phyloP scores from a whole-genome alignment of 2,888 invertebrate species.

The Pseudoips prasinana region DNA sequence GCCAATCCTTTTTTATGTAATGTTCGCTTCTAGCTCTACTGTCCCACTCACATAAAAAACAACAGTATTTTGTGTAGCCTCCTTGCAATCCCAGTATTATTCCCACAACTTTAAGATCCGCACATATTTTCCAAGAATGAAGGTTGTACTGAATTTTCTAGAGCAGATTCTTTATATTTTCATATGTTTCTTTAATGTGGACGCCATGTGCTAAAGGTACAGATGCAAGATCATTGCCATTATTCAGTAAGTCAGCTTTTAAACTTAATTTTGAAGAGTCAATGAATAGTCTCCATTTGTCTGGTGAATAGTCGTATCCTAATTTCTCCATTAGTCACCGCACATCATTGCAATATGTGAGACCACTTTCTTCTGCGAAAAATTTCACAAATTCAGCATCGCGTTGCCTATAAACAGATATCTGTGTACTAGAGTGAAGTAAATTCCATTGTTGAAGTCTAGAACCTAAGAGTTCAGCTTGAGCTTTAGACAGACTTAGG shows the following conservation, averaged over 20 bases:
- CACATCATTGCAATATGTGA: neutral
- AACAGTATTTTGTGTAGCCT: constrained; percentile 5
- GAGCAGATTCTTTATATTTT: neutral
- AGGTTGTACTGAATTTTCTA: neutral
- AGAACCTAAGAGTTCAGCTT: constrained; percentile 9
- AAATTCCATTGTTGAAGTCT: constrained; percentile 10
- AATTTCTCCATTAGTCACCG: neutral
- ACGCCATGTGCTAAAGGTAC: neutral
- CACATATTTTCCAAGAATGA: constrained; percentile 1
- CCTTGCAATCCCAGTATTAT: constrained; percentile 5
- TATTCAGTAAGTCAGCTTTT: neutral
- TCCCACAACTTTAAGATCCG: constrained; percentile 6
- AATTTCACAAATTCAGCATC: constrained; percentile 1
- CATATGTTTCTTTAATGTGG: neutral
- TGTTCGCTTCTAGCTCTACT: constrained; percentile 3
- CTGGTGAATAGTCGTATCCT: neutral
- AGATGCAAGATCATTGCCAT: neutral
- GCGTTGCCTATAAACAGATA: constrained; percentile 1
- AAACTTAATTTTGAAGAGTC: neutral
- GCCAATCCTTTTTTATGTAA: neutral
- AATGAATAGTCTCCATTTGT: neutral
- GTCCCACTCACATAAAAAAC: constrained; percentile 7
- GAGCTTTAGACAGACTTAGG: constrained; percentile 7
- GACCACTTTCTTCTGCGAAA: constrained; percentile 1
- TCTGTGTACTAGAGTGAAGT: constrained; percentile 1